Conservation (phyloP, 2,113 vertebrate species). For the Sarotherodon lohbergeri region DNA sequence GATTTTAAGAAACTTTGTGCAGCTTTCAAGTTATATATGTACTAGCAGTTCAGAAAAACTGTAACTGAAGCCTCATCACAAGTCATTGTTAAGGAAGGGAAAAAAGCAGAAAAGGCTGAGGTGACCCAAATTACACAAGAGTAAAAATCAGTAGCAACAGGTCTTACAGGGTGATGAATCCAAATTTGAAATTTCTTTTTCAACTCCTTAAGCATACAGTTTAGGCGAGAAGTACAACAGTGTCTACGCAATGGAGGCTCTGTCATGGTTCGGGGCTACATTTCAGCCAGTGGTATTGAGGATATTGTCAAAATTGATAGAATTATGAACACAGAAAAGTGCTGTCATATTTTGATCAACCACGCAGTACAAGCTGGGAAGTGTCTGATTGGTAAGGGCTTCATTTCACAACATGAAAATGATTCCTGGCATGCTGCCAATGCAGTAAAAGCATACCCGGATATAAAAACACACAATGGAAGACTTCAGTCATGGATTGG, state of each 20-base stretch:
- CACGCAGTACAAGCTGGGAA: not conserved
- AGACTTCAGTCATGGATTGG: not conserved
- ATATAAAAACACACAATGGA: not conserved
- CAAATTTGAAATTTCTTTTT: not conserved
- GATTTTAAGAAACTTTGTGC: not conserved
- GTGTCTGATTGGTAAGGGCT: not conserved
- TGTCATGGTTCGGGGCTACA: accelerated
- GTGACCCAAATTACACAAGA: not conserved
- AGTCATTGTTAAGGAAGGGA: not conserved
- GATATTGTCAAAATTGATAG: not conserved
- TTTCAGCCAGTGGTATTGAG: not conserved
- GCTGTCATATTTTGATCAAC: not conserved
- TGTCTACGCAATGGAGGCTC: not conserved
- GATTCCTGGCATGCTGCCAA: not conserved
- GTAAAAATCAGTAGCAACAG: not conserved
- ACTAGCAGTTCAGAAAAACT: no score
- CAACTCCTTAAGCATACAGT: not conserved
- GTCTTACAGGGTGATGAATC: not conserved
- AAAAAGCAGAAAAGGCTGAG: not conserved
- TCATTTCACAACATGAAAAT: not conserved
- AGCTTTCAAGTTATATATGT: no score
- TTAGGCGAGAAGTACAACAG: not conserved
- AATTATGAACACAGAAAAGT: not conserved
- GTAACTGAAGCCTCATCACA: not conserved
- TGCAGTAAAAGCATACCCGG: accelerated